Base-by-base conservation (phyloP, 2,797 vertebrate genomes). In the Lophius americanus region DNA sequence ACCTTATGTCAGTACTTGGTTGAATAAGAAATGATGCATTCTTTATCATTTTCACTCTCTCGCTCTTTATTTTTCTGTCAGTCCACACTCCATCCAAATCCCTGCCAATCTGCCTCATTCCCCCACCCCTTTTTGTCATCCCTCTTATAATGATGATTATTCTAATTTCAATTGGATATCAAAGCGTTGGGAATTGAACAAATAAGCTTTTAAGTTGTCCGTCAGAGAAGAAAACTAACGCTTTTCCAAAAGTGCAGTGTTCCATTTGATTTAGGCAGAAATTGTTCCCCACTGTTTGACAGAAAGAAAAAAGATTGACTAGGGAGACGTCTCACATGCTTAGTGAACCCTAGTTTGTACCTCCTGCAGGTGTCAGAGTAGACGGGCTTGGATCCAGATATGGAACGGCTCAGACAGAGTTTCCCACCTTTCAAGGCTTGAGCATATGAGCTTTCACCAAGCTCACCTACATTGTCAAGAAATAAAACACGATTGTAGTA, bases 331-430 rank as follows among this genome's bases (percentile, higher is more conserved):
- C 60, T 68, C 44, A 69, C 64, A 57, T 68, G 70, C 59, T 61
- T 54, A 47, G 56, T 82, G 75, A 68, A 72, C 62, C 55, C 4
- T 37, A 81, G 67, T 48, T 62, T 67, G 68, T 81, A 85, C 70
- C 44, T 65, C 57, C 66, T 47, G 8, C 78, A 81, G 65, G 68
- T 78, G 78, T 76, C 59, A 6, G 64, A 52, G 49, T 41, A 57
- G 60, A 70, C 2, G 47, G 39, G 60, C 67, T 84, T 64, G 62
- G 76, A 81, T 83, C 79, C 75, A 64, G 60, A 88, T 76, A 83
- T 86, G 74, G 88, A 88, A 73, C 54, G 68, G 79, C 82, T 84
- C 84, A 79, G 65, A 70, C 56, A 78, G 83, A 81, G 61, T 82
- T 82, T 82, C 66, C 75, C 74, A 78, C 68, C 82, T 84, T 84